Base-by-base conservation (phyloP, 35 echinoderm and acorn worm genomes). In the Apostichopus californicus region DNA sequence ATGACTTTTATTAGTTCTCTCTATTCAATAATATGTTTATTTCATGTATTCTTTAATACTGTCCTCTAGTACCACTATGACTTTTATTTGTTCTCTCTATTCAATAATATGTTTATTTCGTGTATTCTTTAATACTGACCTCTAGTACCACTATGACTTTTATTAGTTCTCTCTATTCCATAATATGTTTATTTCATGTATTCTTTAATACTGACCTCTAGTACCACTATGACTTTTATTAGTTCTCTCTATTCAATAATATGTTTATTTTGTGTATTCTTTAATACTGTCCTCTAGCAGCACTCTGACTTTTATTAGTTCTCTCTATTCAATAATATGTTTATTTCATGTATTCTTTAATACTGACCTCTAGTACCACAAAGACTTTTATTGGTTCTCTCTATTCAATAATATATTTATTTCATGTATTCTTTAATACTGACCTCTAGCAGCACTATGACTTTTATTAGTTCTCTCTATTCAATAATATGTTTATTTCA, bases 321-420 rank as follows among this genome's bases (percentile, higher is more conserved):
- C 11, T 25, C 77, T 78, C 17, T 34, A 14, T 5, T 26, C 15
- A 14, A 10, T 78, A 1, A 6, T 78, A 78, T 2, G 3, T 78
- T n/a, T 34, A 78, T 26, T 26, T 78, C 52, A 34, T 72, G n/a
- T 46, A 46, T 46, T 46, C 34, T 8, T 77, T 77, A 9, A 77
- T 54, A 59, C 90, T 91, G 93, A 98, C 96, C 94, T 98, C 96
- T 65, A 98, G 61, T n/a, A n/a, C n/a, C n/a, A n/a, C n/a, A n/a
- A n/a, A n/a, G n/a, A n/a, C n/a, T n/a, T n/a, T n/a, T n/a, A n/a
- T n/a, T n/a, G n/a, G n/a, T n/a, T n/a, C n/a, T n/a, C n/a, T n/a
- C n/a, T n/a, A n/a, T n/a, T n/a, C n/a, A n/a, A n/a, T n/a, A n/a
- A n/a, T n/a, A n/a, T n/a, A n/a, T n/a, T n/a, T n/a, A n/a, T n/a